A percentile compares a stretch with the other conserved stretches of the same genome.
Conservation (phyloP, 2,797 vertebrate genomes). For the Darevskia mixta region DNA sequence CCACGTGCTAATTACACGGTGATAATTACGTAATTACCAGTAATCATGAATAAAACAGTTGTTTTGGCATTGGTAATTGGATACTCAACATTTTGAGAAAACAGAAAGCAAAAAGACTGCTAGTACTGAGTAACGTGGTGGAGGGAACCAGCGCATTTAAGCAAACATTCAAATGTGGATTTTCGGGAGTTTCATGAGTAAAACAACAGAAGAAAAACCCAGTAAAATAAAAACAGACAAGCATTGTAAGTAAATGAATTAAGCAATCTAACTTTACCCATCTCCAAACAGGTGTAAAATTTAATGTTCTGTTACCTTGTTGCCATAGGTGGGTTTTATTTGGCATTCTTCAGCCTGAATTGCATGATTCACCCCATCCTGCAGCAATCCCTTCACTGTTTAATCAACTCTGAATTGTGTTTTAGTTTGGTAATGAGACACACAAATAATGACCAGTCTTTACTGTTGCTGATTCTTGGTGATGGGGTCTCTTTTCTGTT, state of each 20-base stretch:
- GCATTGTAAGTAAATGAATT: not conserved
- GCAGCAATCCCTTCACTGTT: not conserved
- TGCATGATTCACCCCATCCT: not conserved
- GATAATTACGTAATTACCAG: not conserved
- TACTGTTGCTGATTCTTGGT: slow-evolving; percentile 42
- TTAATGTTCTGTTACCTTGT: not conserved
- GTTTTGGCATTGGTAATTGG: not conserved
- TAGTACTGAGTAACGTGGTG: not conserved
- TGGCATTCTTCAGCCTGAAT: not conserved
- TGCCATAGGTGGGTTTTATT: not conserved
- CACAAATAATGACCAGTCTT: slow-evolving; percentile 38
- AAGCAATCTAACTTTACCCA: not conserved
- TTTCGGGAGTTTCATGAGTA: not conserved
- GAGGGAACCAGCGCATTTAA: not conserved
- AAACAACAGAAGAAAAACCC: not conserved
- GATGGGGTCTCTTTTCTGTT: slow-evolving; percentile 44
- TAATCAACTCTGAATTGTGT: not conserved
- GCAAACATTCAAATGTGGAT: not conserved
- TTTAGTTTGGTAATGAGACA: not conserved
- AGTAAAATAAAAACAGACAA: no score
- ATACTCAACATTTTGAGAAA: slow-evolving; percentile 11
- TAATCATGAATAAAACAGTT: not conserved
- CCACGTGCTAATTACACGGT: not conserved
- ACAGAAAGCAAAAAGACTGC: not conserved
- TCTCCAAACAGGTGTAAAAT: no score